These are phyloP conservation scores for Lamproptera curius DNA, from an alignment of 2,888 invertebrate species.

Conservation along the genomic window DNA sequence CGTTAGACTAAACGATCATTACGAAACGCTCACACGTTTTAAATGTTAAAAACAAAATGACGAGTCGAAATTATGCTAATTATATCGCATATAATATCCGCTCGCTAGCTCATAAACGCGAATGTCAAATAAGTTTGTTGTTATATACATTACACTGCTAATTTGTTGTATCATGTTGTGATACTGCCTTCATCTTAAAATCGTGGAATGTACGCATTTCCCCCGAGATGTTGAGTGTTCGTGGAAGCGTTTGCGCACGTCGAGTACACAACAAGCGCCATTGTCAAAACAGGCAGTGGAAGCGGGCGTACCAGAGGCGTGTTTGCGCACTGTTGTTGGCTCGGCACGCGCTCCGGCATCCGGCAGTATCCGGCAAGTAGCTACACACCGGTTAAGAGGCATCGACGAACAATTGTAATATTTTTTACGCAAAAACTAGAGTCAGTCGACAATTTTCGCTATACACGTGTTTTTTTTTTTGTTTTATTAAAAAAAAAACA, in stretches of 20 bases:
- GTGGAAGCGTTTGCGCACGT: slow-evolving; percentile 6
- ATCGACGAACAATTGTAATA: too few species aligned
- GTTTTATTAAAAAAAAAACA: too few species aligned
- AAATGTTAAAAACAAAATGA: too few species aligned
- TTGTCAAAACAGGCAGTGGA: slow-evolving; percentile 35
- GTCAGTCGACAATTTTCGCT: too few species aligned
- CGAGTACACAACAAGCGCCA: slow-evolving; percentile 19
- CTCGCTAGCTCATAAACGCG: neutral
- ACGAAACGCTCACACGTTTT: too few species aligned
- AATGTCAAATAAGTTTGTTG: neutral
- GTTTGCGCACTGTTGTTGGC: slow-evolving; percentile 33
- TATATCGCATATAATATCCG: too few species aligned
- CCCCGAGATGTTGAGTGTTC: slow-evolving; percentile 5
- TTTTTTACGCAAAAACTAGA: too few species aligned
- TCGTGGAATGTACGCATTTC: neutral
- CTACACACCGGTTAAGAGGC: too few species aligned
- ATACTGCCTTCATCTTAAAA: neutral
- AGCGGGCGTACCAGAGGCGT: slow-evolving; percentile 26
- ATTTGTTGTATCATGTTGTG: neutral
- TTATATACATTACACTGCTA: neutral
- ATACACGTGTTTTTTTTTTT: too few species aligned
- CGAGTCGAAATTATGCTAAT: too few species aligned
- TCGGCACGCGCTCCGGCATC: slow-evolving; percentile 40
- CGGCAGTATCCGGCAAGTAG: slow-evolving; percentile 26
- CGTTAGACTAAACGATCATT: too few species aligned